Percentiles rank a stretch among this genome's conserved stretches.
Conservation (phyloP, 2,797 vertebrate genomes). For the Chiloscyllium punctatum region DNA sequence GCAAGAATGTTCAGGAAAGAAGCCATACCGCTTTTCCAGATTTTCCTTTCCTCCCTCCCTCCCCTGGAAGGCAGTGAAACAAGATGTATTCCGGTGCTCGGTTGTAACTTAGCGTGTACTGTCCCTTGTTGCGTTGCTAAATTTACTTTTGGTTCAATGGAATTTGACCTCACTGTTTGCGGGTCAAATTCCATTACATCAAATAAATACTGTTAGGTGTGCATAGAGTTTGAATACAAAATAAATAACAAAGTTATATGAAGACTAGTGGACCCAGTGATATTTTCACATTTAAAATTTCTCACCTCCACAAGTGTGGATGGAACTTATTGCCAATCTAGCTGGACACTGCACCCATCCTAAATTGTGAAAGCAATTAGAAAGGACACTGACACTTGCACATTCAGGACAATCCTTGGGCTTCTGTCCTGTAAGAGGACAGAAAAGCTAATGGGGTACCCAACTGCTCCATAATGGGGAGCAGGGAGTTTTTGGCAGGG, state of each 20-base stretch:
- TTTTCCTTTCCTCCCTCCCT: neutral
- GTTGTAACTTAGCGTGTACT: neutral
- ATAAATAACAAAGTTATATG: neutral
- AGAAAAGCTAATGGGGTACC: neutral
- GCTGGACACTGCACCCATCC: neutral
- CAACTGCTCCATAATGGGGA: neutral
- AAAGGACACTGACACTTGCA: neutral
- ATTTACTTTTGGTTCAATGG: neutral
- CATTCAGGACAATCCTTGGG: neutral
- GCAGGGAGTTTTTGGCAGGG: neutral
- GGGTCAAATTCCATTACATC: neutral
- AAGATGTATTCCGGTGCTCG: neutral
- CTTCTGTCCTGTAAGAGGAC: neutral
- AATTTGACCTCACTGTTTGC: neutral
- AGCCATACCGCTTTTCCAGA: neutral
- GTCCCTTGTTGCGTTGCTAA: neutral
- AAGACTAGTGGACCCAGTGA: neutral
- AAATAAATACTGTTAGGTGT: neutral
- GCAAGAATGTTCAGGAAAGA: neutral
- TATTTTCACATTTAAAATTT: neutral
- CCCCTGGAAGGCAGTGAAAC: neutral
- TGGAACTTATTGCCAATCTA: neutral
- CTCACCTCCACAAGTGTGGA: neutral
- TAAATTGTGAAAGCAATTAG: neutral
- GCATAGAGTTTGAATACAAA: neutral